Percentiles rank a stretch among this genome's conserved stretches.
phyloP scores from a whole-genome alignment of 2,888 invertebrate genomes.

The Machimus rusticus region DNA sequence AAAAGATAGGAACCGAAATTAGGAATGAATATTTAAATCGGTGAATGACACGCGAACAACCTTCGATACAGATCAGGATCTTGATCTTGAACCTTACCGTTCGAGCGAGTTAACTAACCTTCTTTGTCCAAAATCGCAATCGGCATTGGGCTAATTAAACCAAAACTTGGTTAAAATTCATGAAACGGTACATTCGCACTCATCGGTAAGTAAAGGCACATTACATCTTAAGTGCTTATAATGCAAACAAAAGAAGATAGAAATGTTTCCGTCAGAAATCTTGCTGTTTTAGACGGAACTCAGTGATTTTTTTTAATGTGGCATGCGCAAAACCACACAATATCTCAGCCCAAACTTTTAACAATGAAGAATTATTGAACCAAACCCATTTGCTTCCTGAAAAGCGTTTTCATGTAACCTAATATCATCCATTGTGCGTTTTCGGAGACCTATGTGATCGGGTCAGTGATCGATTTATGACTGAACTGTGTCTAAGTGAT shows the following conservation, averaged over 20 bases:
- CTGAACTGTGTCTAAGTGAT: background rate
- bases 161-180: background rate
- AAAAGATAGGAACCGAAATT: background rate
- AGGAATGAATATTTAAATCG: background rate
- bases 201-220: background rate
- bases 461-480: background rate
- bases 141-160: background rate
- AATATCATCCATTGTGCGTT: background rate
- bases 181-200: background rate
- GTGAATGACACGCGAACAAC: background rate
- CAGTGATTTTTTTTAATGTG: background rate
- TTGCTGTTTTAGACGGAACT: background rate
- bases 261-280: background rate
- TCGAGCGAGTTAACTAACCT: background rate
- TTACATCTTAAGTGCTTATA: background rate
- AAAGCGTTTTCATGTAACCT: background rate
- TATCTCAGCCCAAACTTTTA: background rate
- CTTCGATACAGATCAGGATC: background rate
- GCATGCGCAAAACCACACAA: background rate
- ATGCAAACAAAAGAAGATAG: background rate
- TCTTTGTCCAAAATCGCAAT: background rate
- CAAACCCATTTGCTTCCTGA: background rate
- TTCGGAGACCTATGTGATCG: background rate
- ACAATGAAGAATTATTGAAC: background rate
- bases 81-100: slow-evolving; percentile 32